A percentile compares a stretch with the other conserved stretches of the same genome.
These are phyloP conservation scores for Lophotriccus pileatus DNA, from an alignment of 2,797 vertebrate species.

Conservation along the genomic window DNA sequence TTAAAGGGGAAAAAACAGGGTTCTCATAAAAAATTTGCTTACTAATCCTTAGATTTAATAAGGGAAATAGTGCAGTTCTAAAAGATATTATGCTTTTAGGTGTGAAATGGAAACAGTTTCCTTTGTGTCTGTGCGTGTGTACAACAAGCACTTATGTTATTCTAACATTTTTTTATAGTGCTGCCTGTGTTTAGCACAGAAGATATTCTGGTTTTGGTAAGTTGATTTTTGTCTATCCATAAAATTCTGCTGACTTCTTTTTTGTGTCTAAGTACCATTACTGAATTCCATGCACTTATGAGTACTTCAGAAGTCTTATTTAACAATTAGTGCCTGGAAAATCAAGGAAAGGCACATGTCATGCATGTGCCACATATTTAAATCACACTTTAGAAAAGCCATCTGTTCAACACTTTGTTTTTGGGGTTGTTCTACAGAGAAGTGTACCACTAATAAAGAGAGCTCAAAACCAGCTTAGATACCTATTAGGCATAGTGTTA, in stretches of 20 bases:
- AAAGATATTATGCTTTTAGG: not conserved
- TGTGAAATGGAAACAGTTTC: not conserved
- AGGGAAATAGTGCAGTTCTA: not conserved
- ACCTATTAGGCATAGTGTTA: not conserved
- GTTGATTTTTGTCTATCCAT: constrained; percentile 5
- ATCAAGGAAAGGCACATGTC: not conserved
- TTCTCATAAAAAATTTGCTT: not conserved
- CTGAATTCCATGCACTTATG: constrained; percentile 41
- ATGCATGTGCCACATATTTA: not conserved
- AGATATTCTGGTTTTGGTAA: constrained; percentile 8
- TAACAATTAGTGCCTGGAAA: not conserved
- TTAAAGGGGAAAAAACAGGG: not conserved
- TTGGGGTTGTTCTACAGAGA: not conserved
- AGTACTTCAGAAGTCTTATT: constrained; percentile 5
- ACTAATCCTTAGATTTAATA: not conserved
- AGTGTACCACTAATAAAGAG: not conserved
- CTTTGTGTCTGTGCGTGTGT: not conserved
- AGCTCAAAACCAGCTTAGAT: not conserved
- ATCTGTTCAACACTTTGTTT: not conserved
- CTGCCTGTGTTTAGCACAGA: not conserved
- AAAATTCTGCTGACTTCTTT: constrained; percentile 39
- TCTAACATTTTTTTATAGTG: not conserved
- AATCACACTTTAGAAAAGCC: constrained; percentile 15
- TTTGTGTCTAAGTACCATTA: constrained; percentile 43
- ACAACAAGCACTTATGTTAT: not conserved